A percentile compares a stretch with the other conserved stretches of the same genome.
phyloP scores from a whole-genome alignment of 2,113 vertebrate genomes.

The Hirundichthys speculiger region DNA sequence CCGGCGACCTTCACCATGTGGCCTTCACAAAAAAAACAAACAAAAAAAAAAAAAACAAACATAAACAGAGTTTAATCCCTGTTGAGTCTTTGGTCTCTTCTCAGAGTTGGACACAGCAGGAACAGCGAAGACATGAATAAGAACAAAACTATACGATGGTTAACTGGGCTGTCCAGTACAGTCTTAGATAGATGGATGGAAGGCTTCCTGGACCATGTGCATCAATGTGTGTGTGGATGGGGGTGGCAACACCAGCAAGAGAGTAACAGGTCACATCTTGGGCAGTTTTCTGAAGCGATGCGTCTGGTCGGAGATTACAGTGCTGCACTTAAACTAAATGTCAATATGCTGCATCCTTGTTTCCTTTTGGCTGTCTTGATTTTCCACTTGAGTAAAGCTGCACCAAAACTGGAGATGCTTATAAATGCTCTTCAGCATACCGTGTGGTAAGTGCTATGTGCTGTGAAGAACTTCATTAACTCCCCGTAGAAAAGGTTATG shows the following conservation, averaged over 20 bases:
- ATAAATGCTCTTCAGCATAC: too few species aligned
- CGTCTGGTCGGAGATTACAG: slow-evolving; percentile 12
- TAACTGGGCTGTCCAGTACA: not conserved
- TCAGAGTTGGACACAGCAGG: slow-evolving; percentile 13
- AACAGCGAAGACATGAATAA: slow-evolving; percentile 23
- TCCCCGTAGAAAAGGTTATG: too few species aligned
- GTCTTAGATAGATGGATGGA: not conserved
- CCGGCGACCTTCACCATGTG: slow-evolving; percentile 37
- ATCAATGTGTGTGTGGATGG: not conserved
- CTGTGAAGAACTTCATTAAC: too few species aligned
- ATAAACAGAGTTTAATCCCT: slow-evolving; percentile 44
- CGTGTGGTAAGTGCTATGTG: too few species aligned
- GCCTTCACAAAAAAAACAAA: slow-evolving; percentile 32
- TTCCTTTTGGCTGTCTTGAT: not conserved
- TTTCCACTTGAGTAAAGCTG: too few species aligned
- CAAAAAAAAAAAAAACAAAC: slow-evolving; percentile 39
- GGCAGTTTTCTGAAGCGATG: slow-evolving; percentile 33
- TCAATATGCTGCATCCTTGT: slow-evolving; percentile 22
- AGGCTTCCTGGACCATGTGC: not conserved
- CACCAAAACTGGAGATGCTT: too few species aligned
- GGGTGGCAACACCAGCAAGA: slow-evolving; percentile 3
- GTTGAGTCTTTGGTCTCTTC: slow-evolving; percentile 40
- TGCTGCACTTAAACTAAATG: slow-evolving; percentile 29
- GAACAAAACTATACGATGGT: not conserved
- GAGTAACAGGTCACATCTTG: slow-evolving; percentile 19